Conservation (phyloP, 1,140 invertebrate genomes). For the Bathynomus jamesi region DNA sequence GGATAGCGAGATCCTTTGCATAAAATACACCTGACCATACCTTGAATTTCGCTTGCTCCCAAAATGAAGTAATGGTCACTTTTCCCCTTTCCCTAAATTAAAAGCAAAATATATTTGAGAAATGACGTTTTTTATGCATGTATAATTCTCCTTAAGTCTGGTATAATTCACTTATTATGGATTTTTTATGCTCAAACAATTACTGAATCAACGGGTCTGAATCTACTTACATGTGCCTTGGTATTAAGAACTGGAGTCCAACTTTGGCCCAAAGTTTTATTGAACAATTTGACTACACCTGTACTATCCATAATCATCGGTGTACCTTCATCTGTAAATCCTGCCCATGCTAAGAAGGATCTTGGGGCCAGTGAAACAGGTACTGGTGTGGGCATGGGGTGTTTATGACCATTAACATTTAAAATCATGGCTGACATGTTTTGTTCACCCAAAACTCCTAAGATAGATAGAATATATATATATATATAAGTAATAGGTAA, state of each 20-base stretch:
- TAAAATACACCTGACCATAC: constrained; percentile 67
- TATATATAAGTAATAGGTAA: no score
- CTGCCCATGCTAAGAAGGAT: constrained; percentile 66
- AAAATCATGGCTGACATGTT: constrained; percentile 44
- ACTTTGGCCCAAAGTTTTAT: constrained; percentile 44
- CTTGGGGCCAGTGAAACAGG: constrained; percentile 61
- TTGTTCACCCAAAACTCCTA: constrained; percentile 46
- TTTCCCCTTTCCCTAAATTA: constrained; percentile 51
- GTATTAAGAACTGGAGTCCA: constrained; percentile 76
- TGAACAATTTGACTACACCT: constrained; percentile 59
- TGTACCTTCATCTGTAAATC: constrained; percentile 64
- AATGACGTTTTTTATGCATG: no score
- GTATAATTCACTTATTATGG: no score
- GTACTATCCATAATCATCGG: constrained; percentile 53
- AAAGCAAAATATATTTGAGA: constrained; percentile 43
- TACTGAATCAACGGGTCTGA: no score
- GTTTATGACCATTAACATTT: constrained; percentile 38
- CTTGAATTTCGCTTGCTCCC: constrained; percentile 62
- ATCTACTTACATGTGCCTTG: constrained; percentile 53
- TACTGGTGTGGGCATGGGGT: constrained; percentile 39
- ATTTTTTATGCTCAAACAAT: no score
- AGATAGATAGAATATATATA: no score
- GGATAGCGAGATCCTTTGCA: constrained; percentile 85
- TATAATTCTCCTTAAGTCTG: no score
- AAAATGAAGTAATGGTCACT: constrained; percentile 74